phyloP scores from a whole-genome alignment of 1,140 invertebrate species.

The Metopolophium dirhodum region DNA sequence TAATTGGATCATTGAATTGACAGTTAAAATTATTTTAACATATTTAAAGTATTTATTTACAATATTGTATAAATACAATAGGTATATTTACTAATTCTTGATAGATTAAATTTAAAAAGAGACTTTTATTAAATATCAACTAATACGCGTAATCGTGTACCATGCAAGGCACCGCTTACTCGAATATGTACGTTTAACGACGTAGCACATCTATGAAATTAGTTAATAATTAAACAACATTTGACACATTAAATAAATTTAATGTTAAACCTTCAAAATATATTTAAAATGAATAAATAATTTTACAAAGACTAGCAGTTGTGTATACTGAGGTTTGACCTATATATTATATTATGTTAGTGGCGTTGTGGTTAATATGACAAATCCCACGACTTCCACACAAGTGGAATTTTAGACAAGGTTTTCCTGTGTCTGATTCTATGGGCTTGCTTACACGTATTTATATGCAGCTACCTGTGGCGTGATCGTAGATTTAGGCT shows the following conservation, averaged over 20 bases:
- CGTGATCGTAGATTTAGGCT: background rate
- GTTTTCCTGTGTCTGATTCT: too few species aligned
- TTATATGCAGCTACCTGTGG: too few species aligned
- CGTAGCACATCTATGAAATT: background rate
- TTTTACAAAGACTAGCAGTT: too few species aligned
- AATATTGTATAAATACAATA: too few species aligned
- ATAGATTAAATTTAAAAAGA: background rate
- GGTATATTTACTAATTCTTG: background rate
- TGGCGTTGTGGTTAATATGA: background rate
- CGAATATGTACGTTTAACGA: background rate
- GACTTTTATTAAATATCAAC: background rate
- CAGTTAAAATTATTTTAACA: background rate
- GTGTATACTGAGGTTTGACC: background rate
- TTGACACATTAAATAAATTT: too few species aligned
- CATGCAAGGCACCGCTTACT: too few species aligned
- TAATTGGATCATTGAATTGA: background rate
- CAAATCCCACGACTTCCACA: background rate
- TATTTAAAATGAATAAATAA: too few species aligned
- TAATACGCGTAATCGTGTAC: too few species aligned
- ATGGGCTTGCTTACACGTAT: too few species aligned
- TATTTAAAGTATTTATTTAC: too few species aligned
- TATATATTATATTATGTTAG: background rate
- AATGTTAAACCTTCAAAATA: too few species aligned
- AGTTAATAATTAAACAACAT: too few species aligned
- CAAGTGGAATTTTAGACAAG: background rate